Conservation (phyloP, 2,797 vertebrate genomes). For the Mareca strepera region DNA sequence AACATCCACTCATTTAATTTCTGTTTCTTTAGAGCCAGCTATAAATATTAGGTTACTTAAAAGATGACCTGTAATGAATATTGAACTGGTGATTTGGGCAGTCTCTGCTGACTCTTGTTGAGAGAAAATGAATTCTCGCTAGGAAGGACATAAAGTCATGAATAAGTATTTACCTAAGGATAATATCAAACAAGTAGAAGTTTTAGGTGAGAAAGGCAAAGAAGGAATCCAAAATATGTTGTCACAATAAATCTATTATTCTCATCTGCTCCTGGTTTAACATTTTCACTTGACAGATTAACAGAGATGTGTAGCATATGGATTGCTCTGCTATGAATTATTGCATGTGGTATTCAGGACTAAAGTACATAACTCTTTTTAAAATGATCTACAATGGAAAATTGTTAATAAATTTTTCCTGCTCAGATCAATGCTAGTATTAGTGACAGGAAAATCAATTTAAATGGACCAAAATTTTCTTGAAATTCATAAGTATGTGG, state of each 20-base stretch:
- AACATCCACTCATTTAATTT: neutral
- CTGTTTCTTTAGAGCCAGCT: neutral
- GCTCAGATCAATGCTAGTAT: neutral
- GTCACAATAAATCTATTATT: conserved; percentile 47
- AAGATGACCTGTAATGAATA: neutral
- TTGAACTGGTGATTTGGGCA: neutral
- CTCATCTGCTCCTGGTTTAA: conserved; percentile 57
- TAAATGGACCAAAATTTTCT: neutral
- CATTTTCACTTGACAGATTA: conserved; percentile 64
- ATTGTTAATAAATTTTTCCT: conserved; percentile 33
- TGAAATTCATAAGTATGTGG: neutral
- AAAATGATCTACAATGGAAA: conserved; percentile 43
- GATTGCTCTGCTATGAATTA: conserved; percentile 47
- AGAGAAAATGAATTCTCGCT: neutral
- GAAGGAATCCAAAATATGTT: conserved; percentile 33
- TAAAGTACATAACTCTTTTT: conserved; percentile 19
- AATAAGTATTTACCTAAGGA: neutral
- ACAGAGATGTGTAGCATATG: conserved; percentile 57
- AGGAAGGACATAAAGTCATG: neutral
- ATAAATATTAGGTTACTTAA: neutral
- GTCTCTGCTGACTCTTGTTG: neutral
- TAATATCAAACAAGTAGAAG: neutral
- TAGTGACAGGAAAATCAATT: neutral
- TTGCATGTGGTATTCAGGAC: neutral
- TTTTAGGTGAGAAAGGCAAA: conserved; percentile 22